Evolutionary conservation across 2,888 invertebrate genomes (phyloP).

Genomic region (Caenorhabditis plicata): DNA sequence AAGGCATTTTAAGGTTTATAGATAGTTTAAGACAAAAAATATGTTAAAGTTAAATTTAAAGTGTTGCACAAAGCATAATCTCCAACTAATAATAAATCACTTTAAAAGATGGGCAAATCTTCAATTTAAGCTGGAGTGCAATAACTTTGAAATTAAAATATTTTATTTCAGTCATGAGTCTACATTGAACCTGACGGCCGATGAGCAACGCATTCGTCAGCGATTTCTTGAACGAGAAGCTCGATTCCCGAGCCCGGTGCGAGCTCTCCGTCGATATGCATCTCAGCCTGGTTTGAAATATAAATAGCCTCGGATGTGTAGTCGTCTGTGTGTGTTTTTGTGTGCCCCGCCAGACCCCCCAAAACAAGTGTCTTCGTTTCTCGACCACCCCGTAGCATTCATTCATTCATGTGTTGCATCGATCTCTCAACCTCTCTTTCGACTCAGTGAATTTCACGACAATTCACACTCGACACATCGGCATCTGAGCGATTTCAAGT

Average conservation of each 20-base stretch:
- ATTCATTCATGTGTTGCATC: neutral
- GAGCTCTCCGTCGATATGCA: neutral
- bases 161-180: too few relatives aligned
- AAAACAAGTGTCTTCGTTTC: neutral
- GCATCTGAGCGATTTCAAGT: neutral
- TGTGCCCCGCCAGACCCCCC: neutral
- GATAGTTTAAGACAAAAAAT: too few relatives aligned
- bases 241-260: neutral
- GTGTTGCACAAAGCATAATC: too few relatives aligned
- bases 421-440: neutral
- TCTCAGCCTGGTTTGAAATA: slow-evolving; percentile 1
- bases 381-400: neutral
- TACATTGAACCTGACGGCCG: too few relatives aligned
- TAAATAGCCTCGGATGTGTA: too few relatives aligned
- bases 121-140: too few relatives aligned
- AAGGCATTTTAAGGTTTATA: too few relatives aligned
- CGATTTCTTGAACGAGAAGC: neutral
- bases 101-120: too few relatives aligned
- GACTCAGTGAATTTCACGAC: neutral
- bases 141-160: too few relatives aligned
- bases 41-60: too few relatives aligned
- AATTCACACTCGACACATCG: neutral
- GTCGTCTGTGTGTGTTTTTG: neutral
- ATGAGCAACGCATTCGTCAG: too few relatives aligned
- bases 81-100: too few relatives aligned